Evolutionary conservation across 2,113 vertebrate genomes (phyloP), one percentile per base, ranked within the genome.

Genomic region (Delphinus delphis): DNA sequence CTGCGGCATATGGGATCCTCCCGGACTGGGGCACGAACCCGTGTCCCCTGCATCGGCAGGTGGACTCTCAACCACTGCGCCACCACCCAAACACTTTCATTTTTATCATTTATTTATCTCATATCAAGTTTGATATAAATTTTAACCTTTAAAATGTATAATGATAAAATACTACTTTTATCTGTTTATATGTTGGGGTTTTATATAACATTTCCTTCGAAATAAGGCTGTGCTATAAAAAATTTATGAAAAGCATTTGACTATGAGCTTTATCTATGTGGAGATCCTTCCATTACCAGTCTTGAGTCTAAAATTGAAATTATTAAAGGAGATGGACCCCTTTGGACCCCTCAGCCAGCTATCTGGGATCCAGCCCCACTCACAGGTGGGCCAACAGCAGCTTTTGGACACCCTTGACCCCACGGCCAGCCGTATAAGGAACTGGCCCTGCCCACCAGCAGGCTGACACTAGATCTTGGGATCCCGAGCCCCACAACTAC

Each of bases 261-360:
- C 33, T 70, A 6, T 53, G 41, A 86, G 25, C 55, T 84, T 60
- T 60, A 38, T 15, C 21, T 83, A 53, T 77, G 60, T 93, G 50
- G 62, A 20, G 28, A 73, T 60, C 70, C 3, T 67, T 77, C 33
- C 41, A 8, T 62, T 89, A 20, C 90, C 11, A 70, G 9, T 55
- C 28, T 93, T 62, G 70, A 96, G 62, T 89, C 15, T 71, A 58
- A 41, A 89, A 82, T 47, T 88, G 68, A 92, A 81, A 87, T 74
- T 92, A 33, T 44, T 82, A 58, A 38, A 31, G n/a, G 12, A 36
- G 10, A 15, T n/a, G 76, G 47, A 33, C 74, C 28, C 47, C 74
- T 77, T 50, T 77, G 50, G 74, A 77, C 74, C 31, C 28, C 31
- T 77, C 74, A 77, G 74, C 74, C 74, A 53, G 31, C 74, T 53